Evolutionary conservation across 2,797 vertebrate species (phyloP).

Genomic region (Centroberyx gerrardi): DNA sequence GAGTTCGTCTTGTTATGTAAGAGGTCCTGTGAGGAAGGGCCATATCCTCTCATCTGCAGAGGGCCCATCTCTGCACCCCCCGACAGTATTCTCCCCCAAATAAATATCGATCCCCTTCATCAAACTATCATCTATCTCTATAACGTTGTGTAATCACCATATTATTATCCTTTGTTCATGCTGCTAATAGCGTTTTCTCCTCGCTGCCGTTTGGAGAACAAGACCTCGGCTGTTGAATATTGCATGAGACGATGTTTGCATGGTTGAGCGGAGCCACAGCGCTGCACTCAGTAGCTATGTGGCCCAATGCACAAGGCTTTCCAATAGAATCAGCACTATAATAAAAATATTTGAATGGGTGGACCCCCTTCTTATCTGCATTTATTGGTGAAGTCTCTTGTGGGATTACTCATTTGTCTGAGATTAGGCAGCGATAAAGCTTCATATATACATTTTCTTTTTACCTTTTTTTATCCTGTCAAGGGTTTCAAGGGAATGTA

Average conservation of each 20-base stretch:
- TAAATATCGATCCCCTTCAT: slow-evolving; percentile 17
- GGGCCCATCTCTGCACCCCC: slow-evolving; percentile 5
- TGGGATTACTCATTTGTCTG: too few relatives aligned
- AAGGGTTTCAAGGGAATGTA: too few relatives aligned
- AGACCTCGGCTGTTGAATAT: slow-evolving; percentile 76
- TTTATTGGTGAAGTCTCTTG: not conserved
- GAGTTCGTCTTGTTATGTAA: slow-evolving; percentile 58
- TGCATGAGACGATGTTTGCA: slow-evolving; percentile 81
- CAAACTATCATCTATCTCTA: slow-evolving; percentile 14
- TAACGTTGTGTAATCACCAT: slow-evolving; percentile 23
- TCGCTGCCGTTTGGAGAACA: slow-evolving; percentile 38
- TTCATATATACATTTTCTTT: too few relatives aligned
- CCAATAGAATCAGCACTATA: slow-evolving; percentile 16
- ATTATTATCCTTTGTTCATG: slow-evolving; percentile 37
- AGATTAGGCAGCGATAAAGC: too few relatives aligned
- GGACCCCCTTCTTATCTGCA: not conserved
- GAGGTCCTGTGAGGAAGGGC: slow-evolving; percentile 8
- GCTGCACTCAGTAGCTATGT: slow-evolving; percentile 26
- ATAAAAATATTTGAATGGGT: not conserved
- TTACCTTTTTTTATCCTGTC: too few relatives aligned
- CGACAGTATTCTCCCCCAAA: not conserved
- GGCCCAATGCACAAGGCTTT: slow-evolving; percentile 22
- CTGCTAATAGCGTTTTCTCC: slow-evolving; percentile 49
- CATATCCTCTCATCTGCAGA: not conserved
- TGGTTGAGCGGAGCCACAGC: slow-evolving; percentile 68